Evolutionary conservation across 2,113 vertebrate genomes (phyloP).

Genomic region (Gallinago jamesoni): DNA sequence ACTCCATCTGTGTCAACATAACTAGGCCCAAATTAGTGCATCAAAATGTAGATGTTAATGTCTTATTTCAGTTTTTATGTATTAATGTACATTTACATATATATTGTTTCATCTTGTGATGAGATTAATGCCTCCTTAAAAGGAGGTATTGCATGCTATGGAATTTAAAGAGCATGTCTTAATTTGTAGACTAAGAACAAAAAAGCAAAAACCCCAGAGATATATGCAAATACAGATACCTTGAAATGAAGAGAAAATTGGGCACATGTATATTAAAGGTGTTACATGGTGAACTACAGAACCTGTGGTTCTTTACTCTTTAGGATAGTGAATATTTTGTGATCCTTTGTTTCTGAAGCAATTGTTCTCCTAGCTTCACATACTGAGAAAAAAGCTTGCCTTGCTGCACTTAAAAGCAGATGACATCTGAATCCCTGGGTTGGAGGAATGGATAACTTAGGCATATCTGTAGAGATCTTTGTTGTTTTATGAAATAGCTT

Average conservation of each 20-base stretch:
- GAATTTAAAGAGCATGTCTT: not conserved
- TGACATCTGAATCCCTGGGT: not conserved
- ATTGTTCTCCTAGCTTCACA: not conserved
- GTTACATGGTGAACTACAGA: not conserved
- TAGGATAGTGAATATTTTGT: not conserved
- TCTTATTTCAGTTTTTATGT: constrained; percentile 36
- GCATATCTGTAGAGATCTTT: not conserved
- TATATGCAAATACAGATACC: not conserved
- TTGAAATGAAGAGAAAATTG: not conserved
- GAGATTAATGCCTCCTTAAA: constrained; percentile 15
- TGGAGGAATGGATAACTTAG: not conserved
- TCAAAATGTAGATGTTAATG: constrained; percentile 33
- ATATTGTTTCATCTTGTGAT: constrained; percentile 10
- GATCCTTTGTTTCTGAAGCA: not conserved
- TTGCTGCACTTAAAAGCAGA: not conserved
- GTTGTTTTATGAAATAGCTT: not conserved
- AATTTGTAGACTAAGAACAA: not conserved
- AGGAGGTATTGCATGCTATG: not conserved
- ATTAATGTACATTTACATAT: constrained; percentile 27
- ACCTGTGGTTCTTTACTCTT: not conserved
- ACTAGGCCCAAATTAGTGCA: constrained; percentile 38
- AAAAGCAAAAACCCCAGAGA: not conserved
- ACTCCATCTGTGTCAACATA: constrained; percentile 55
- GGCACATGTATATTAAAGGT: not conserved
- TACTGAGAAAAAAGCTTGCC: not conserved